Evolutionary conservation across 2,888 invertebrate species (phyloP).

Genomic region (Xanthorhoe spadicearia): DNA sequence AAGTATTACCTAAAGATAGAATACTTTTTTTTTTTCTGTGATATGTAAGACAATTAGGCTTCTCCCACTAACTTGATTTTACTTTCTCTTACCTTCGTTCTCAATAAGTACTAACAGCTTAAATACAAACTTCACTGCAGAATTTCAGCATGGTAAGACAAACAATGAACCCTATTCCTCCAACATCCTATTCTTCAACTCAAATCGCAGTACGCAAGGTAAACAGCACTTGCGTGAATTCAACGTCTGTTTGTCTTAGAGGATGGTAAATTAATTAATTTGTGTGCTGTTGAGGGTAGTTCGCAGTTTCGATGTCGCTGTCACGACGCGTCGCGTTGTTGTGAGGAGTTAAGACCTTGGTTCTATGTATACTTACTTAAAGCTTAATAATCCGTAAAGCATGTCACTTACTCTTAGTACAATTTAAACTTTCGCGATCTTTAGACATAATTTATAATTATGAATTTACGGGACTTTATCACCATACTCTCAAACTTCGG

Average conservation of each 20-base stretch:
- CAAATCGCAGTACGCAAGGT: constrained; percentile 16
- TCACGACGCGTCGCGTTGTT: not conserved
- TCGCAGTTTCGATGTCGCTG: constrained; percentile 2
- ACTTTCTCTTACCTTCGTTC: too few relatives aligned
- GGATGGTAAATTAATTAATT: constrained; percentile 28
- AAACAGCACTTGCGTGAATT: constrained; percentile 18
- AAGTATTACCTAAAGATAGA: too few relatives aligned
- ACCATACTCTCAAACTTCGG: too few relatives aligned
- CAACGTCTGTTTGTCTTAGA: constrained; percentile 23
- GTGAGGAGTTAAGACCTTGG: not conserved
- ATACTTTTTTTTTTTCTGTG: too few relatives aligned
- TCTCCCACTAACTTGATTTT: too few relatives aligned
- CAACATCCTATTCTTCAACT: constrained; percentile 25
- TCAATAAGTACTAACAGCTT: not conserved
- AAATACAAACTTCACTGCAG: not conserved
- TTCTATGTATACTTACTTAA: not conserved
- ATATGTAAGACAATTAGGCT: too few relatives aligned
- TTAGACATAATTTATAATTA: too few relatives aligned
- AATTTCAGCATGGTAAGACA: constrained; percentile 7
- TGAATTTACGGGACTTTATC: too few relatives aligned
- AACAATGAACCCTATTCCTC: constrained; percentile 16
- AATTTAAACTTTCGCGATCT: too few relatives aligned
- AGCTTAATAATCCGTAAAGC: too few relatives aligned
- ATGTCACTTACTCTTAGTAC: too few relatives aligned
- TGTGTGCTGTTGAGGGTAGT: constrained; percentile 7